Percentiles rank a stretch among this genome's conserved stretches.
phyloP scores from a whole-genome alignment of 2,113 vertebrate genomes.

The Aegotheles bennettii region DNA sequence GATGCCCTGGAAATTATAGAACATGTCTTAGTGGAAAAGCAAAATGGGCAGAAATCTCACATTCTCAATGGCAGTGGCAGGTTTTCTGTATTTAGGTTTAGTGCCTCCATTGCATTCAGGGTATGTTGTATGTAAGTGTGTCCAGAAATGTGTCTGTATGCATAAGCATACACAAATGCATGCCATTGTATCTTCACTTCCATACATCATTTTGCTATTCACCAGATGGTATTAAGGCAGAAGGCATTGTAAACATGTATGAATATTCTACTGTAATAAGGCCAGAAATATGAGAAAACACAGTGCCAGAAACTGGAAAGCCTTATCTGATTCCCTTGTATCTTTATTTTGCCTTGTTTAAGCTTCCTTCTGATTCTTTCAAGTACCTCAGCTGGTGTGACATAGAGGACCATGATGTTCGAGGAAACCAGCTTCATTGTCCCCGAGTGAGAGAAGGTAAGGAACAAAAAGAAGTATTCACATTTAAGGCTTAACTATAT shows the following conservation, averaged over 20 bases:
- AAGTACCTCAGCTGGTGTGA: conserved; percentile 83
- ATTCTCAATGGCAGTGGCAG: neutral
- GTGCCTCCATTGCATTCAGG: neutral
- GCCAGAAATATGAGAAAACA: neutral
- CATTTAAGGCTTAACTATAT: neutral
- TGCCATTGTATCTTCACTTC: neutral
- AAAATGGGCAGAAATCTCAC: neutral
- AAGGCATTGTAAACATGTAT: neutral
- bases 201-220: neutral
- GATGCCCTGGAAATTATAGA: neutral
- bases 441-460: conserved; percentile 92
- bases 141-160: neutral
- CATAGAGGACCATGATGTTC: conserved; percentile 81
- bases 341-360: neutral
- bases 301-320: neutral
- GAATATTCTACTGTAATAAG: neutral
- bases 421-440: conserved; percentile 85
- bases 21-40: neutral
- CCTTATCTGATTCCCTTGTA: neutral
- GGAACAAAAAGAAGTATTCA: neutral
- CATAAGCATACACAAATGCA: neutral
- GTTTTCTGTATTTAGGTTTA: neutral
- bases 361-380: conserved; percentile 89
- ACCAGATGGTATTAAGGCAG: neutral
- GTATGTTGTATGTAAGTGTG: neutral